Conservation (phyloP, 2,113 vertebrate species). For the Bostrychus sinensis region DNA sequence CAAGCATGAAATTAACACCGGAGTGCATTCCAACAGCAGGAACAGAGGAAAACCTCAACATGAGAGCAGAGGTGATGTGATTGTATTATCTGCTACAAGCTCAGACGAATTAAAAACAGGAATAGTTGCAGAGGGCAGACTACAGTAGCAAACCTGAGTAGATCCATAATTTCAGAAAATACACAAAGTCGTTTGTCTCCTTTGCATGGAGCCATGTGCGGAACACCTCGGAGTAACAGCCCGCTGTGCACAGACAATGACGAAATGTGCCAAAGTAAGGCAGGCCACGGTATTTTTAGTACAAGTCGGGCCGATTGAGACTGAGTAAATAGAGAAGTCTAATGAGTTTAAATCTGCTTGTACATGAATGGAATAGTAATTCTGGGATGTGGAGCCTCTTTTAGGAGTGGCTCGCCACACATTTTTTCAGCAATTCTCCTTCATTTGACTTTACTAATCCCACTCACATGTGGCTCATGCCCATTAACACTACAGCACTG, state of each 20-base stretch:
- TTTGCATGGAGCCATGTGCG: constrained; percentile 44
- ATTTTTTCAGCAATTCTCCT: constrained; percentile 79
- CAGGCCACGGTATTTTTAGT: constrained; percentile 83
- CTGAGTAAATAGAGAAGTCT: constrained; percentile 80
- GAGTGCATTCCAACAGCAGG: constrained; percentile 61
- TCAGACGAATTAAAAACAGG: constrained; percentile 65
- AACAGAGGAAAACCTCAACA: constrained; percentile 42
- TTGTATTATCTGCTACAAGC: constrained; percentile 67
- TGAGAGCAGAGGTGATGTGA: constrained; percentile 31
- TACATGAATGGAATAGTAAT: constrained; percentile 76
- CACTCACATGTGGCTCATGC: constrained; percentile 73
- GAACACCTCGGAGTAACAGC: constrained; percentile 52
- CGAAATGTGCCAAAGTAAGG: constrained; percentile 78
- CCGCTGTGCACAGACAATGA: constrained; percentile 73
- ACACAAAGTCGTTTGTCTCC: constrained; percentile 64
- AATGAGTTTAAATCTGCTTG: constrained; percentile 78
- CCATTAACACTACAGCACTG: constrained; percentile 80
- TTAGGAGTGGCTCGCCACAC: constrained; percentile 78
- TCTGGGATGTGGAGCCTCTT: constrained; percentile 77
- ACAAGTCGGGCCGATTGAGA: constrained; percentile 73
- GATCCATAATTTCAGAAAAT: constrained; percentile 70
- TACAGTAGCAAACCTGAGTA: constrained; percentile 69
- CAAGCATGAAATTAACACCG: constrained; percentile 72
- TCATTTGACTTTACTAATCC: constrained; percentile 82
- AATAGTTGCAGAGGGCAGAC: constrained; percentile 34